phyloP scores from a whole-genome alignment of 2,113 vertebrate genomes.

The Copsychus sechellarum region DNA sequence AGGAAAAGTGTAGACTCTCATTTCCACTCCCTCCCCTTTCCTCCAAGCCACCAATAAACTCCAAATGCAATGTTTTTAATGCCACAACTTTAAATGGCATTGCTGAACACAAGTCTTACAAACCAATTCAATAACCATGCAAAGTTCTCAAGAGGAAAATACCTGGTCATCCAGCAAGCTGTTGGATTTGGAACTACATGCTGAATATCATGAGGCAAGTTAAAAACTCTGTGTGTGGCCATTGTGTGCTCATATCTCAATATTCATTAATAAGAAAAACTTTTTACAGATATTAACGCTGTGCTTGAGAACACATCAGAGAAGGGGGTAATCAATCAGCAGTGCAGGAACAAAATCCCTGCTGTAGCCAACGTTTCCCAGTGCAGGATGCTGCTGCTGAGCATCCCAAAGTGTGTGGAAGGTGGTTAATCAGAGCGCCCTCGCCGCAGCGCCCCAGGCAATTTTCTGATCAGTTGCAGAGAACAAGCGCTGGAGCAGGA shows the following conservation, averaged over 20 bases:
- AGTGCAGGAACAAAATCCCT: neutral
- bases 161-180: neutral
- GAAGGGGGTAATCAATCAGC: neutral
- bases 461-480: neutral
- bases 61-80: neutral
- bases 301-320: neutral
- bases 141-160: neutral
- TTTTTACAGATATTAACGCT: neutral
- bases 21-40: accelerated
- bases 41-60: neutral
- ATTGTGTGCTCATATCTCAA: neutral
- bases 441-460: neutral
- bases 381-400: neutral
- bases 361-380: neutral
- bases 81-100: neutral
- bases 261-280: neutral
- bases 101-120: neutral
- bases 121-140: neutral
- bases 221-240: neutral
- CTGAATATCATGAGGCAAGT: neutral
- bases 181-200: neutral
- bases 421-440: neutral
- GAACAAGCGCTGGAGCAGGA: neutral
- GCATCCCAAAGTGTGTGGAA: neutral
- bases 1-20: neutral